Conservation (phyloP, 2,888 invertebrate species). For the Serrognathus titanus region DNA sequence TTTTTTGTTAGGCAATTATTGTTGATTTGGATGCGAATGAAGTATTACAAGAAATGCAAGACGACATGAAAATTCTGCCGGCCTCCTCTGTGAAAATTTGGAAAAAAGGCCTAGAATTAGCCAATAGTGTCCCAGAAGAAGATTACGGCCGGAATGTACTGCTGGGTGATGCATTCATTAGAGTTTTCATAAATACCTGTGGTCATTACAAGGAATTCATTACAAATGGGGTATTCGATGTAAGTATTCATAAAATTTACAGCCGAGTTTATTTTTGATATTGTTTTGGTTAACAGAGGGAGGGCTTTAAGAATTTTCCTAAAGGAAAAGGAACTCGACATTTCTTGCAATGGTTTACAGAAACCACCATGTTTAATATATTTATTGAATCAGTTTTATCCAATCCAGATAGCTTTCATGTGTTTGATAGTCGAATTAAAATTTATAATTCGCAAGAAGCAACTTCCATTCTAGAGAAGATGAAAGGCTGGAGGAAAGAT, state of each 20-base stretch:
- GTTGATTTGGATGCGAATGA: slow-evolving; percentile 67
- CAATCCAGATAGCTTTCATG: slow-evolving; percentile 38
- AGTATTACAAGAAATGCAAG: slow-evolving; percentile 66
- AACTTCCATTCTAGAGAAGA: slow-evolving; percentile 39
- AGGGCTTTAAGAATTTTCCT: slow-evolving; percentile 61
- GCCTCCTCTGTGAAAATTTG: slow-evolving; percentile 66
- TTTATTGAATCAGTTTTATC: slow-evolving; percentile 57
- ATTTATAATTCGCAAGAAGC: slow-evolving; percentile 43
- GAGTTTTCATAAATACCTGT: slow-evolving; percentile 73
- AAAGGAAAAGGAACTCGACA: slow-evolving; percentile 63
- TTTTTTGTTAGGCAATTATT: slow-evolving; percentile 61
- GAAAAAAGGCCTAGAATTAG: slow-evolving; percentile 55
- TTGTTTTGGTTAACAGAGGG: slow-evolving; percentile 59
- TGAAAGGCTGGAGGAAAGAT: slow-evolving; percentile 39
- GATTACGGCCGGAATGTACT: slow-evolving; percentile 64
- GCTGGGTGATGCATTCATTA: slow-evolving; percentile 73
- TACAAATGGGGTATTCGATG: slow-evolving; percentile 47
- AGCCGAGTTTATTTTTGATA: neutral
- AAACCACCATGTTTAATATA: slow-evolving; percentile 81
- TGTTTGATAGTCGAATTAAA: slow-evolving; percentile 43
- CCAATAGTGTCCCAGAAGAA: slow-evolving; percentile 47
- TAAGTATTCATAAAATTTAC: slow-evolving; percentile 25
- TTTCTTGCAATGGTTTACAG: slow-evolving; percentile 83
- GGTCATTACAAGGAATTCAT: slow-evolving; percentile 66
- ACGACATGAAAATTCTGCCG: slow-evolving; percentile 74